Evolutionary conservation across 2,888 invertebrate species (phyloP).

Genomic region (Rhamphomyia laevipes): DNA sequence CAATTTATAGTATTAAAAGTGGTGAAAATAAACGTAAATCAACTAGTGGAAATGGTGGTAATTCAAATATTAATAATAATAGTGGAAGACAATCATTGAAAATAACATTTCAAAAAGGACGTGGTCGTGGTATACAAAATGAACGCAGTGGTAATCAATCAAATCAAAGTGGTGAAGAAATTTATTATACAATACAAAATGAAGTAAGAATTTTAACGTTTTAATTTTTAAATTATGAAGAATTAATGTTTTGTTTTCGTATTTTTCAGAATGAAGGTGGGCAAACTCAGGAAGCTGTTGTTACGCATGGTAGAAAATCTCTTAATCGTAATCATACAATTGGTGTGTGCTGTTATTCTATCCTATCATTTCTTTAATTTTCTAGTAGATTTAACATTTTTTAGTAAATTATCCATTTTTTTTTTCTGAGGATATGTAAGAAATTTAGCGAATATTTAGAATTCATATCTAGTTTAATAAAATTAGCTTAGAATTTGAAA

Average conservation of each 20-base stretch:
- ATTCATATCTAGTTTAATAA: too few species aligned
- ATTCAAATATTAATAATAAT: slow-evolving; percentile 15
- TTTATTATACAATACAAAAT: slow-evolving; percentile 61
- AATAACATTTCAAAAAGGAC: slow-evolving; percentile 66
- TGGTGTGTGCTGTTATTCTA: slow-evolving; percentile 41
- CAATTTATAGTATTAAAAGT: slow-evolving; percentile 18
- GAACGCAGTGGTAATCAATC: slow-evolving; percentile 22
- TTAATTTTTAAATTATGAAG: neutral
- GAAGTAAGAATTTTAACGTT: slow-evolving; percentile 40
- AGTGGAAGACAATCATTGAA: slow-evolving; percentile 52
- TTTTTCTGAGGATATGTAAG: too few species aligned
- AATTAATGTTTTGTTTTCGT: slow-evolving; percentile 5
- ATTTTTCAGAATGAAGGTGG: slow-evolving; percentile 41
- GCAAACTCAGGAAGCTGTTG: slow-evolving; percentile 12
- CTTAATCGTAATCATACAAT: slow-evolving; percentile 48
- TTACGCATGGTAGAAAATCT: slow-evolving; percentile 56
- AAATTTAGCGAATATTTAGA: too few species aligned
- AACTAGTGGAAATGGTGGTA: slow-evolving; percentile 2
- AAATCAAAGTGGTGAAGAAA: slow-evolving; percentile 29
- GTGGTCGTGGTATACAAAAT: slow-evolving; percentile 40
- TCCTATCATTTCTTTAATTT: slow-evolving; percentile 8
- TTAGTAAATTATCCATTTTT: too few species aligned
- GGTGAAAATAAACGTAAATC: slow-evolving; percentile 9
- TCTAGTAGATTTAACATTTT: neutral
- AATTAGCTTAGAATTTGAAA: too few species aligned